Percentiles rank a stretch among this genome's conserved stretches.
Conservation (phyloP, 2,888 invertebrate genomes). For the Nasonia oneida region DNA sequence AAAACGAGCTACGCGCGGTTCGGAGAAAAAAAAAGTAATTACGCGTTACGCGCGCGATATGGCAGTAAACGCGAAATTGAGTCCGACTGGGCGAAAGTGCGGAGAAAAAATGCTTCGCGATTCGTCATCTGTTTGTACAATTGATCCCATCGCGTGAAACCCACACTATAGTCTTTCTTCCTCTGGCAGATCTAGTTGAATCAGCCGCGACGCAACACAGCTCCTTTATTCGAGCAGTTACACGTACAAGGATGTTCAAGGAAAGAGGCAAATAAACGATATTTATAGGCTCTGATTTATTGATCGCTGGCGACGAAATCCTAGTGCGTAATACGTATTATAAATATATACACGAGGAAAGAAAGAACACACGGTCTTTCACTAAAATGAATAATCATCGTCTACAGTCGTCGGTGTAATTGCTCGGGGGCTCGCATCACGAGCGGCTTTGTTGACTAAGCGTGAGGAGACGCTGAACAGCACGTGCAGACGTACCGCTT, state of each 20-base stretch:
- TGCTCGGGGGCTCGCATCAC: slow-evolving; percentile 13
- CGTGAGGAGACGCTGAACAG: slow-evolving; percentile 54
- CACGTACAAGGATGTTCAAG: background rate
- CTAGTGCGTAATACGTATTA: too few relatives aligned
- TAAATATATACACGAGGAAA: too few relatives aligned
- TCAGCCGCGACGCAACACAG: background rate
- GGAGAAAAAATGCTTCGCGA: background rate
- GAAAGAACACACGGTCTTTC: too few relatives aligned
- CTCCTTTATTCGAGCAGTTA: background rate
- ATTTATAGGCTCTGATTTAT: background rate
- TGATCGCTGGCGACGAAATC: background rate
- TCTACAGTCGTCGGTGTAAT: background rate
- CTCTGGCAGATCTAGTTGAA: background rate
- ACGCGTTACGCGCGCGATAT: background rate
- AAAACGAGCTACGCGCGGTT: too few relatives aligned
- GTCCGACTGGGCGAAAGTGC: background rate
- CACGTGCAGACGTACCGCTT: slow-evolving; percentile 39
- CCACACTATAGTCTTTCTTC: background rate
- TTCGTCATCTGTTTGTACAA: background rate
- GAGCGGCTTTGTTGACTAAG: slow-evolving; percentile 37
- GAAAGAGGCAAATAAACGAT: background rate
- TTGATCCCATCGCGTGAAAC: background rate
- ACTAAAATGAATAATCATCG: background rate
- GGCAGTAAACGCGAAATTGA: background rate
- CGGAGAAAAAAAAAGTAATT: background rate